These are phyloP conservation scores for Raja brachyura DNA, from an alignment of 2,113 vertebrate species.

Conservation along the genomic window DNA sequence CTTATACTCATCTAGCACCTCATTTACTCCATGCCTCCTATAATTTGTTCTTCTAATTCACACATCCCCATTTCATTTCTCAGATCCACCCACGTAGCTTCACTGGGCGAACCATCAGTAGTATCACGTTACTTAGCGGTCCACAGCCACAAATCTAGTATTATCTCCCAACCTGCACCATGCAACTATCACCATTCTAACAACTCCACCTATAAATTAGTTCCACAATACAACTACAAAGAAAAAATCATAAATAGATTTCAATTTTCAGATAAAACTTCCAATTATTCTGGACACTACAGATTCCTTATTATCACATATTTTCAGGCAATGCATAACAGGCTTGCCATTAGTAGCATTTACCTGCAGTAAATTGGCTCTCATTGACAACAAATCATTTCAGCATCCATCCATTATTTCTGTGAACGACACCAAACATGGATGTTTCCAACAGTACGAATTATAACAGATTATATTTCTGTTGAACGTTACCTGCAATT, in stretches of 20 bases:
- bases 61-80: too few relatives aligned
- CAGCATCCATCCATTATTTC: background rate
- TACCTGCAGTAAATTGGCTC: background rate
- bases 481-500: background rate
- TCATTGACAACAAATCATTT: background rate
- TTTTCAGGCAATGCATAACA: background rate
- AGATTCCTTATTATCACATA: background rate
- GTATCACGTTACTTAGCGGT: background rate
- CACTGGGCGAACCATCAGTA: too few relatives aligned
- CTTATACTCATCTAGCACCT: too few relatives aligned
- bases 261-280: background rate
- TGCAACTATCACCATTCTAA: background rate
- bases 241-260: background rate
- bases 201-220: background rate
- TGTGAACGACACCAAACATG: background rate
- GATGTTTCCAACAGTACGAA: background rate
- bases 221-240: background rate
- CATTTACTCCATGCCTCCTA: too few relatives aligned
- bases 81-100: too few relatives aligned
- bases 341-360: background rate
- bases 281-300: background rate
- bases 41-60: too few relatives aligned
- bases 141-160: background rate
- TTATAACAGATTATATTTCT: background rate
- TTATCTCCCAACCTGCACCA: background rate